These are phyloP conservation scores for Tanypteryx hageni DNA, from an alignment of 2,888 invertebrate genomes.

Conservation along the genomic window DNA sequence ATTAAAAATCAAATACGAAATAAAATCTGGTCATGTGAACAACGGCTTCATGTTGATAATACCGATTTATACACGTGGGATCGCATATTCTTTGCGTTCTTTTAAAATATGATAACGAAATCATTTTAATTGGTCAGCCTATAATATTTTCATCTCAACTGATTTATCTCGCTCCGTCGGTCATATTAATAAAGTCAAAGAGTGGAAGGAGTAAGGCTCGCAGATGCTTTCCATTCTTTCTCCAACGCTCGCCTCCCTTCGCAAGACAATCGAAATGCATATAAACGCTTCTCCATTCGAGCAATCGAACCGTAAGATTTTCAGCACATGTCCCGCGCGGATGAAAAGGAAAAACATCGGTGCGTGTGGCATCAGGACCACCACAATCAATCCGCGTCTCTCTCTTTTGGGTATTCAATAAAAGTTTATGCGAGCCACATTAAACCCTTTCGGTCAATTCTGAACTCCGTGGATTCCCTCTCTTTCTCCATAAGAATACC, in stretches of 20 bases:
- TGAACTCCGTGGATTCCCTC: not conserved
- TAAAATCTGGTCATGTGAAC: too few relatives aligned
- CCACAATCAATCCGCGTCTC: not conserved
- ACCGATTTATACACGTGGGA: too few relatives aligned
- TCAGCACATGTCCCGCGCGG: not conserved
- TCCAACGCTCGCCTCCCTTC: not conserved
- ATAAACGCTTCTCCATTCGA: not conserved
- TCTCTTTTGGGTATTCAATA: not conserved
- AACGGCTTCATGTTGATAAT: too few relatives aligned
- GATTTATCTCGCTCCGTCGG: not conserved
- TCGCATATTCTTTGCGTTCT: too few relatives aligned
- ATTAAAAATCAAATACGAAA: too few relatives aligned
- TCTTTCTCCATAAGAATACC: slow-evolving; percentile 17
- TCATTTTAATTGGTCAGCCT: not conserved
- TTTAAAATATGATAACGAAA: too few relatives aligned
- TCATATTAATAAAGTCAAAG: not conserved
- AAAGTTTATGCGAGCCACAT: slow-evolving; percentile 40
- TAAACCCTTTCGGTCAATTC: slow-evolving; percentile 38
- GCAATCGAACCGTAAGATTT: not conserved
- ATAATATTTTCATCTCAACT: slow-evolving; percentile 6
- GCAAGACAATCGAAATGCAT: not conserved
- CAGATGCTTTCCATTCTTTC: not conserved
- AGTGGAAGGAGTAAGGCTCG: not conserved
- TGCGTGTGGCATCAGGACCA: too few relatives aligned
- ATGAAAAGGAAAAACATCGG: too few relatives aligned